Evolutionary conservation across 2,888 invertebrate species (phyloP).

Genomic region (Desoria tigrina): DNA sequence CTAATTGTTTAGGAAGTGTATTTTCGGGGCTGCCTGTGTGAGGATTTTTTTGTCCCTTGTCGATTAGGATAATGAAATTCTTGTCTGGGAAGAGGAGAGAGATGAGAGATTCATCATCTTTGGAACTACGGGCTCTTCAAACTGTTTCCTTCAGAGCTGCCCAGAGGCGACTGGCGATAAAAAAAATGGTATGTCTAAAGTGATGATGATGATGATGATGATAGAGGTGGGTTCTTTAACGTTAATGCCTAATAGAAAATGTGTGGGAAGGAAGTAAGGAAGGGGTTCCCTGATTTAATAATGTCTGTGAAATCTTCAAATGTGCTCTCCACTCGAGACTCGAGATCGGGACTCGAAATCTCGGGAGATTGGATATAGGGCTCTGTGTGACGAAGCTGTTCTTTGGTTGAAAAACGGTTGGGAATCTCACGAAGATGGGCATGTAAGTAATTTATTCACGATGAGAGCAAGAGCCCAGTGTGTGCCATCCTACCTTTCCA

Average conservation of each 20-base stretch:
- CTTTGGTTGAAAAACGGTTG: neutral
- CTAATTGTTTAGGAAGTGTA: slow-evolving; percentile 24
- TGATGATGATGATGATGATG: slow-evolving; percentile 22
- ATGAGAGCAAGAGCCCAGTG: too few relatives aligned
- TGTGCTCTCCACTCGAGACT: neutral
- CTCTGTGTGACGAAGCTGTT: slow-evolving; percentile 16
- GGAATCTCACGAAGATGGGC: slow-evolving; percentile 25
- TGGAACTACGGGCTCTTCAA: neutral
- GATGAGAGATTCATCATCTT: slow-evolving; percentile 23
- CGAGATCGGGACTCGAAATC: neutral
- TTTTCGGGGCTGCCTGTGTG: slow-evolving; percentile 15
- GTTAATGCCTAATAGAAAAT: slow-evolving; percentile 13
- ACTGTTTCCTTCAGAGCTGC: slow-evolving; percentile 12
- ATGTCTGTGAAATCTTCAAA: slow-evolving; percentile 5
- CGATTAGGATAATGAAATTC: slow-evolving; percentile 26
- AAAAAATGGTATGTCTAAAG: slow-evolving; percentile 28
- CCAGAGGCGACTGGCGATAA: slow-evolving; percentile 19
- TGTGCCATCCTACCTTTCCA: slow-evolving; percentile 7
- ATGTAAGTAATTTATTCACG: slow-evolving; percentile 22
- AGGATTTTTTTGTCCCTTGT: slow-evolving; percentile 18
- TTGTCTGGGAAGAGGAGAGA: slow-evolving; percentile 16
- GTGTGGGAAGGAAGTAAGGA: slow-evolving; percentile 22
- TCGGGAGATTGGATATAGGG: slow-evolving; percentile 6
- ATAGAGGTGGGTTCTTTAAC: slow-evolving; percentile 14
- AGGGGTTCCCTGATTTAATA: slow-evolving; percentile 20